phyloP scores from a whole-genome alignment of 2,888 invertebrate species.

The Polyploca ridens region DNA sequence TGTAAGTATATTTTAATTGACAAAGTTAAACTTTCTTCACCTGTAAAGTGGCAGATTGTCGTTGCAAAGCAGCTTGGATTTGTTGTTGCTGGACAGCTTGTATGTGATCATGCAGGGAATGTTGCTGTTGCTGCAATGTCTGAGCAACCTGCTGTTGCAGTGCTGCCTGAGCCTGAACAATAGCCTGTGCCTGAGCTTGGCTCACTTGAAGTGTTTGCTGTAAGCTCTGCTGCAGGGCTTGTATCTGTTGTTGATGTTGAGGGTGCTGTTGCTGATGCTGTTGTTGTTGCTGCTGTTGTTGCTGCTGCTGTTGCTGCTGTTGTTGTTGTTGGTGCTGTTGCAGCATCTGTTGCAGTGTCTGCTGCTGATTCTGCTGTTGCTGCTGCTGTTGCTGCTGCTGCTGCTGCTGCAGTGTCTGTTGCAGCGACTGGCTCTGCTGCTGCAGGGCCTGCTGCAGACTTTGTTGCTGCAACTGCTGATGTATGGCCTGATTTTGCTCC shows the following conservation, averaged over 20 bases:
- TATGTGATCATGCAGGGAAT: constrained; percentile 74
- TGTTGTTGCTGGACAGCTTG: constrained; percentile 80
- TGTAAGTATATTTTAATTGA: constrained; percentile 18
- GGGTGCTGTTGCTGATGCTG: constrained; percentile 57
- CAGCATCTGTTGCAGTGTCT: constrained; percentile 50
- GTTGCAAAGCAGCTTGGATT: constrained; percentile 77
- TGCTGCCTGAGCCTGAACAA: constrained; percentile 75
- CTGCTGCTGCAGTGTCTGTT: constrained; percentile 54
- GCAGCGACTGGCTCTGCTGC: constrained; percentile 50
- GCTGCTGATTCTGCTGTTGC: constrained; percentile 53
- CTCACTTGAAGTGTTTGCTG: constrained; percentile 75
- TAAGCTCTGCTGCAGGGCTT: constrained; percentile 65
- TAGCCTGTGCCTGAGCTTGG: constrained; percentile 76
- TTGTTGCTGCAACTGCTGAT: constrained; percentile 44
- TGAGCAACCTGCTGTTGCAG: constrained; percentile 78
- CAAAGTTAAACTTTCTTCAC: constrained; percentile 35
- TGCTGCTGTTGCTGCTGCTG: constrained; percentile 50
- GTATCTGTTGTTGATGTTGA: constrained; percentile 52
- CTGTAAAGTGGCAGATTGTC: constrained; percentile 78
- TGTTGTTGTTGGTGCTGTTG: constrained; percentile 55
- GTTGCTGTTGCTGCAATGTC: constrained; percentile 76
- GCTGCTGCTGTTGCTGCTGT: constrained; percentile 48
- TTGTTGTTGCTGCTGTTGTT: constrained; percentile 57
- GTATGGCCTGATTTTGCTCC: constrained; percentile 52
- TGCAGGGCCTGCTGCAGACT: constrained; percentile 39